Base-by-base conservation (phyloP, 2,888 invertebrate genomes). In the Anticlea derivata region DNA sequence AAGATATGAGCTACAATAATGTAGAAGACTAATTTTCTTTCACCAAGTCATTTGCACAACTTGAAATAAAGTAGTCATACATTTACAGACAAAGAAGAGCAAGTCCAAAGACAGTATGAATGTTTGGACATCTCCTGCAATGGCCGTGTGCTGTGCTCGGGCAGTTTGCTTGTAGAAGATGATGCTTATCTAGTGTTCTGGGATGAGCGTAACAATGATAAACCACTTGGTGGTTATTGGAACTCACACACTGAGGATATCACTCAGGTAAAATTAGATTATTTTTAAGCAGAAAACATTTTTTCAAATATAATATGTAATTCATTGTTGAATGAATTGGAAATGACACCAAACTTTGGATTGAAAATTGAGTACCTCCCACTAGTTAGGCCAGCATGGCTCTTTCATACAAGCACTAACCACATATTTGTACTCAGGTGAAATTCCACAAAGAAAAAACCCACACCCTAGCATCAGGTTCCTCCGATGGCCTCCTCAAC, bases 401-500 rank as follows among this genome's bases (percentile, higher is more conserved):
- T n/a, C n/a, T n/a, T n/a, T n/a, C n/a, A n/a, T n/a, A n/a, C n/a
- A n/a, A n/a, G n/a, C n/a, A n/a, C n/a, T n/a, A 13, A 11, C 0
- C 23, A 10, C 11, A 23, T 37, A n/a, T 24, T n/a, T 34, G 0
- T 12, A 0, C 1, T 2, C 53, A 94, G 91, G 91, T 96, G 0
- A 91, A 92, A 71, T 97, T 97, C 79, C 95, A 96, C 90, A 92
- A 93, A 43, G 79, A 71, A 5, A 93, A 95, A 70, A 81, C 92
- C 1, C 93, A 95, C 74, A 78, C 91, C 5, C 69, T 98, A 44
- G 93, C 94, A 7, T 93, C 96, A 0, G 96, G 96, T 0, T 95
- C 96, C 1, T 92, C 93, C 0, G 98, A 98, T 79, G 97, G 97
- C 0, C 89, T 98, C 8, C 92, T 98, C 1, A 98, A 98, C 81